phyloP scores from a whole-genome alignment of 2,113 vertebrate species.

The Galeopterus variegatus region DNA sequence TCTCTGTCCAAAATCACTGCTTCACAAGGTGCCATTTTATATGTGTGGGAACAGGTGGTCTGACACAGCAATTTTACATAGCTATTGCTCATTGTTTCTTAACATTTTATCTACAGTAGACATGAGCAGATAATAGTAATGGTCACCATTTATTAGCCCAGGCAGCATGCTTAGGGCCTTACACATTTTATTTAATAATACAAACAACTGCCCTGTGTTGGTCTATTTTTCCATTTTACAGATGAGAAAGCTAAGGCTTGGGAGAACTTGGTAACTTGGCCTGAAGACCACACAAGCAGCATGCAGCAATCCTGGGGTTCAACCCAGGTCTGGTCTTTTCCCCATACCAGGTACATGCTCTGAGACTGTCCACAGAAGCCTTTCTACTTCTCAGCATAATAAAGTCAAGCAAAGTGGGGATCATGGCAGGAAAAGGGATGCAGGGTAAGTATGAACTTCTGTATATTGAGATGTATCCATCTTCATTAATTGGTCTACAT shows the following conservation, averaged over 20 bases:
- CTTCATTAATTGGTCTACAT: background rate
- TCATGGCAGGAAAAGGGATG: background rate
- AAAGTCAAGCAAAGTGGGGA: background rate
- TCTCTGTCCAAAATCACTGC: background rate
- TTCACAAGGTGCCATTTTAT: background rate
- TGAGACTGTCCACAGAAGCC: background rate
- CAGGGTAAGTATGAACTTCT: background rate
- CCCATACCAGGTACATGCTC: background rate
- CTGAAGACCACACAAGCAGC: background rate
- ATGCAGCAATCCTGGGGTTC: background rate
- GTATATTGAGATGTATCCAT: background rate
- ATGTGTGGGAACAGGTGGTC: background rate
- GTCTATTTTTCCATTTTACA: constrained; percentile 18
- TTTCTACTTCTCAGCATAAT: background rate
- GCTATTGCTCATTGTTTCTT: background rate
- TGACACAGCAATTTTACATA: background rate
- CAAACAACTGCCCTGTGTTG: background rate
- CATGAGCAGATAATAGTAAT: background rate
- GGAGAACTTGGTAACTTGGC: background rate
- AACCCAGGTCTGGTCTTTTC: background rate
- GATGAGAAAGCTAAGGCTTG: background rate
- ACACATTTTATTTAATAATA: background rate
- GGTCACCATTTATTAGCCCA: background rate
- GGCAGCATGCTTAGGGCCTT: background rate
- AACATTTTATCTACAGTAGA: background rate